Base-by-base conservation (phyloP, 2,797 vertebrate genomes). In the Falco biarmicus region DNA sequence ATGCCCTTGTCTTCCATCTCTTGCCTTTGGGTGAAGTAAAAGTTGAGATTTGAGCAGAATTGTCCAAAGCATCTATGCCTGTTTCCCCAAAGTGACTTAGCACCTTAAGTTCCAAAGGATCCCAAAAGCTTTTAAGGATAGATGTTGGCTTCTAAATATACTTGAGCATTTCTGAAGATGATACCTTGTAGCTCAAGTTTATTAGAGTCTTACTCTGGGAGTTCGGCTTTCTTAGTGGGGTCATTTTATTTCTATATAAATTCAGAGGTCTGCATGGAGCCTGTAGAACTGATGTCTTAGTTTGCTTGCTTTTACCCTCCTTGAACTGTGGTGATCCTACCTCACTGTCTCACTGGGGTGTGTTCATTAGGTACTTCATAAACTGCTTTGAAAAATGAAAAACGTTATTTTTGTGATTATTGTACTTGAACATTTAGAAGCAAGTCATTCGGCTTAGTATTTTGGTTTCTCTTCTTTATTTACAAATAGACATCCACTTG, bases 171-270 rank as follows among this genome's bases (percentile, higher is more conserved):
- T 87, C 15, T 87, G 4, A 3, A 11, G 48, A 14, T 81, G 26
- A 11, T 37, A 11, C 7, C 10, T 37, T 54, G 16, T 31, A 80
- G 31, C 37, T 82, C 0, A 0, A 32, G 41, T 74, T 48, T 22
- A 47, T 26, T 31, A 9, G 8, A 9, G 10, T 47, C 29, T 32
- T 48, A 19, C 11, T 70, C 5, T 53, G 41, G 20, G 31, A 20
- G 32, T 82, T 89, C 0, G 6, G 31, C 25, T 68, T 84, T 63
- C 15, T 32, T 22, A 43, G 15, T 28, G 50, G 65, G 57, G 39
- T 56, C 6, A 6, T 45, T 56, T 56, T 56, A 45, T 25, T 24
- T 66, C 8, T 22, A 0, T 56, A 22, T 39, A n/a, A 85, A 54
- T 68, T 37, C n/a, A 56, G 43, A 64, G 21, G 16, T 87, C 51